Percentiles rank a stretch among this genome's conserved stretches.
Conservation (phyloP, 2,113 vertebrate species). For the Dryoscopus gambensis region DNA sequence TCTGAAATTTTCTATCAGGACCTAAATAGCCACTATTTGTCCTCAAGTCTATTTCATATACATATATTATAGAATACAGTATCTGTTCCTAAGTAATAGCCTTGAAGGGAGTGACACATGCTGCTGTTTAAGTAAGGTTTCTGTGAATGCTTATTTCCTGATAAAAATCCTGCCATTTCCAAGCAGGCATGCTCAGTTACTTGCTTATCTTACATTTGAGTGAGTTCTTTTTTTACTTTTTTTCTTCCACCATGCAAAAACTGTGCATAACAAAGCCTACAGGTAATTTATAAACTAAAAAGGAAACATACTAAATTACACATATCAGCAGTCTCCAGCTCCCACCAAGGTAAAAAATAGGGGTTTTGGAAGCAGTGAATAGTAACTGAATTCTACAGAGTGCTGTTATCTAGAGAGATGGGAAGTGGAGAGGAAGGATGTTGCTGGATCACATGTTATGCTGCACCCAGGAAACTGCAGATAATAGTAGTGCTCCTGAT, state of each 20-base stretch:
- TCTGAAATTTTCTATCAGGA: background rate
- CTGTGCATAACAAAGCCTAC: background rate
- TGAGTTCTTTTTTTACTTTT: background rate
- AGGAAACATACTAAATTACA: background rate
- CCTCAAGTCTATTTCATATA: background rate
- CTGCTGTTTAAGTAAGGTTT: background rate
- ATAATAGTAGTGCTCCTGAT: background rate
- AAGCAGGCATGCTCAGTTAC: background rate
- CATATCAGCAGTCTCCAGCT: background rate
- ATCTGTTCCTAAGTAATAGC: background rate
- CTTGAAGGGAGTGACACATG: background rate
- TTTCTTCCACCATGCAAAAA: background rate
- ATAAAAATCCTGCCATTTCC: background rate
- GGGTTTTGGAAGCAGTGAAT: background rate
- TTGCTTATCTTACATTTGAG: background rate
- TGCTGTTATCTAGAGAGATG: background rate
- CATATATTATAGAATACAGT: background rate
- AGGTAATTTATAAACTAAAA: background rate
- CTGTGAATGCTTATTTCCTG: background rate
- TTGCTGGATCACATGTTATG: background rate
- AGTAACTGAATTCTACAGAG: background rate
- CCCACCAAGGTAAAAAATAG: background rate
- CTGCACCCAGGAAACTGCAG: background rate
- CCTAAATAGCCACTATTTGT: background rate
- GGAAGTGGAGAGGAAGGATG: background rate